phyloP scores from a whole-genome alignment of 2,113 vertebrate genomes.

The Amblyornis subalaris region DNA sequence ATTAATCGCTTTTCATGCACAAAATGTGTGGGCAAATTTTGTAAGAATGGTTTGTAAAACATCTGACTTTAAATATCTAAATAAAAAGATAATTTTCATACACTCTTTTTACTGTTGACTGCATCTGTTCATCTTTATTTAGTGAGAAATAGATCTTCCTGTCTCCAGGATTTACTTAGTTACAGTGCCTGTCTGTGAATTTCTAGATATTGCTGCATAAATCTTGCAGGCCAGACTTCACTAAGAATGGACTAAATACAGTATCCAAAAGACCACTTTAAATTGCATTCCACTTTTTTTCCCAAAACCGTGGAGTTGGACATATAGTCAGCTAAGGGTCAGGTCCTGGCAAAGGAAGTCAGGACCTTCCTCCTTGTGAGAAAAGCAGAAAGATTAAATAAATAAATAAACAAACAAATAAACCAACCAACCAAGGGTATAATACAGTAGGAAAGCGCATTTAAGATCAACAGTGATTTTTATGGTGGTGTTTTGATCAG shows the following conservation, averaged over 20 bases:
- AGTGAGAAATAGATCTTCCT: background rate
- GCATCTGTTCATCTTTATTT: background rate
- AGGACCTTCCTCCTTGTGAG: background rate
- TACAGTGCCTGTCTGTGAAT: background rate
- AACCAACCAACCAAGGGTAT: background rate
- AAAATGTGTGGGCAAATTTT: rapidly evolving
- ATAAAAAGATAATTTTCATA: background rate
- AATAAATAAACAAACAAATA: background rate
- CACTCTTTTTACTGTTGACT: background rate
- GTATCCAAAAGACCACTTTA: background rate
- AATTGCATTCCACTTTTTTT: background rate
- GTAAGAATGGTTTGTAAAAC: background rate
- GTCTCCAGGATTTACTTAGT: background rate
- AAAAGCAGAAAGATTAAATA: background rate
- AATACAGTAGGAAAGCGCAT: background rate
- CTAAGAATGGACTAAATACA: background rate
- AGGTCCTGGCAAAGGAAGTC: background rate
- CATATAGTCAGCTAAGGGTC: background rate
- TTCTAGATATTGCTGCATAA: background rate
- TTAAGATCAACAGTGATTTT: background rate
- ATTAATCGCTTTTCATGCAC: background rate
- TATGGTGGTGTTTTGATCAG: background rate
- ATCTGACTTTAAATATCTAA: background rate
- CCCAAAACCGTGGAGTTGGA: background rate
- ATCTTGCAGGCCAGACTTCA: background rate